Percentiles rank a stretch among this genome's conserved stretches.
Evolutionary conservation across 1,140 invertebrate genomes (phyloP).

Genomic region (Drosophila nasuta): DNA sequence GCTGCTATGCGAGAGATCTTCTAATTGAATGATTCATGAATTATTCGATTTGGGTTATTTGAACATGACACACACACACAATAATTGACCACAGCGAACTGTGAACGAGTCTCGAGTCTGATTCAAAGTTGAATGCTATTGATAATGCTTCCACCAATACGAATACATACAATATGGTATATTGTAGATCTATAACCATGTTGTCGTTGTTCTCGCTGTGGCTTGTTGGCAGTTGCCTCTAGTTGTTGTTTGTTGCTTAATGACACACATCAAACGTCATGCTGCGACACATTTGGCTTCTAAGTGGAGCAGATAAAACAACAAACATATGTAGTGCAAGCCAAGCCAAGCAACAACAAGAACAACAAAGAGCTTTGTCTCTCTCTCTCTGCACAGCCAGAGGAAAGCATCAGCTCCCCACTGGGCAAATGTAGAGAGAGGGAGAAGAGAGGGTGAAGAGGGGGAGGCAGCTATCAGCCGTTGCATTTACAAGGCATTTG

Average conservation of each 20-base stretch:
- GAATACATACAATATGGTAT: background rate
- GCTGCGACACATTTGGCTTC: conserved; percentile 41
- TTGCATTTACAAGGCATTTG: conserved; percentile 51
- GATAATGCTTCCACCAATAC: conserved; percentile 3
- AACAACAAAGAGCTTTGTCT: conserved; percentile 27
- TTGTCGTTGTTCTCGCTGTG: background rate
- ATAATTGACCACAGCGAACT: conserved; percentile 5
- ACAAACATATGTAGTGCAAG: conserved; percentile 34
- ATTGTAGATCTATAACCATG: conserved; percentile 3
- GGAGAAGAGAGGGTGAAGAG: background rate
- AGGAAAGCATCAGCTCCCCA: conserved; percentile 2
- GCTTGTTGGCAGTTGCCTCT: background rate
- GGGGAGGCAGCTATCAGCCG: background rate
- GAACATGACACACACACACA: background rate
- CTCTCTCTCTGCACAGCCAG: background rate
- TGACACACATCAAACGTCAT: conserved; percentile 54
- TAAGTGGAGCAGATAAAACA: conserved; percentile 21
- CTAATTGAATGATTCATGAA: conserved; percentile 18
- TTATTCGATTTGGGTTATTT: background rate
- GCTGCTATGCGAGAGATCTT: background rate
- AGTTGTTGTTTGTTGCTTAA: conserved; percentile 22
- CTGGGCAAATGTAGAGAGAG: background rate
- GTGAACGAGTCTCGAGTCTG: background rate
- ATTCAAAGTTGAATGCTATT: background rate
- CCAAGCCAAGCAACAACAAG: conserved; percentile 17